A percentile compares a stretch with the other conserved stretches of the same genome.
These are phyloP conservation scores for Corythornis madagascariensis DNA, from an alignment of 2,113 vertebrate genomes.

Conservation along the genomic window DNA sequence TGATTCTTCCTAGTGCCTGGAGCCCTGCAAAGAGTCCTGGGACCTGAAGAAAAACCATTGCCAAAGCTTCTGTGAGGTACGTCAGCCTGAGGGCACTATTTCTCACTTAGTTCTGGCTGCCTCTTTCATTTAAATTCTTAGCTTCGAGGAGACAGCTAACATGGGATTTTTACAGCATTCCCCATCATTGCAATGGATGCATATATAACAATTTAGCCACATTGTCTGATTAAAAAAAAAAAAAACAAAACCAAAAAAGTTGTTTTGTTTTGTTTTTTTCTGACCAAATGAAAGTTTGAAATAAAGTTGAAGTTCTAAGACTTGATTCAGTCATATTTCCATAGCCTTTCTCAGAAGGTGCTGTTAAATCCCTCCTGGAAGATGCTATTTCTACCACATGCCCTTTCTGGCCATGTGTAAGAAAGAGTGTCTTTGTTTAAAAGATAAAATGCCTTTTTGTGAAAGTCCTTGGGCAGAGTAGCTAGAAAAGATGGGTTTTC, in stretches of 20 bases:
- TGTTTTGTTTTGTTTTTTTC: not conserved
- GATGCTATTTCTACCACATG: not conserved
- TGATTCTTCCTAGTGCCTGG: constrained; percentile 86
- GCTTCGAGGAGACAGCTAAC: not conserved
- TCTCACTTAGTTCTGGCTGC: constrained; percentile 22
- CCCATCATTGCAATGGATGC: not conserved
- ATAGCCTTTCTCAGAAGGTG: not conserved
- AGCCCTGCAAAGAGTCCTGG: constrained; percentile 95
- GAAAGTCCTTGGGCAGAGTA: not conserved
- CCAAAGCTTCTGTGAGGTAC: constrained; percentile 95
- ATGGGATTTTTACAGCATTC: not conserved
- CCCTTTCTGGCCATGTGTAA: not conserved
- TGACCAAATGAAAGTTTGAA: not conserved
- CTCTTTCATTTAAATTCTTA: not conserved
- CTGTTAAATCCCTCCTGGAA: not conserved
- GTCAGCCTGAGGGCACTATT: constrained; percentile 53
- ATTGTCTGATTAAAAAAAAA: not conserved
- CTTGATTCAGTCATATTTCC: not conserved
- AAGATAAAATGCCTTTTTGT: not conserved
- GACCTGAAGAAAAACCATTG: constrained; percentile 90
- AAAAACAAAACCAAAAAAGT: no score
- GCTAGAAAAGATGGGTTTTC: not conserved
- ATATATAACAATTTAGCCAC: not conserved
- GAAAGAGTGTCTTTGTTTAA: not conserved
- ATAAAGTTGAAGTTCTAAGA: not conserved